Percentiles rank a stretch among this genome's conserved stretches.
Conservation (phyloP, 2,888 invertebrate genomes). For the Philonicus albiceps region DNA sequence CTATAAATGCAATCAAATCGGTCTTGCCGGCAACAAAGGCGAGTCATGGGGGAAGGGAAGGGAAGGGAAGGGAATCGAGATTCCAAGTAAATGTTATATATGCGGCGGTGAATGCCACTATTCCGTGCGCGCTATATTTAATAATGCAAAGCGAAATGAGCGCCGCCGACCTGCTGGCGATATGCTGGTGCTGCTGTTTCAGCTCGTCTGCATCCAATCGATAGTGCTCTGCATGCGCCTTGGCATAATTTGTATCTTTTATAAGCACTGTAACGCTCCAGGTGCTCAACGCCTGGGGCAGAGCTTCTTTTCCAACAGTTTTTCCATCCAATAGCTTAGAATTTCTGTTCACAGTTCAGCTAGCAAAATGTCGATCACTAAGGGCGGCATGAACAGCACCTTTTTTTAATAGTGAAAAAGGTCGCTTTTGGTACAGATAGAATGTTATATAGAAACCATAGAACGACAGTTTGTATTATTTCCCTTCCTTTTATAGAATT, state of each 20-base stretch:
- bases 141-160: constrained; percentile 5
- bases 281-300: not conserved
- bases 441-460: not conserved
- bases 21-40: not conserved
- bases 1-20: constrained; percentile 44
- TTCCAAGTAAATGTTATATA: not conserved
- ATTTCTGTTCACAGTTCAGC: not conserved
- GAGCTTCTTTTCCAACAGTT: not conserved
- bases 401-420: not conserved
- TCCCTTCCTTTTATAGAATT: not conserved
- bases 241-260: not conserved
- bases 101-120: not conserved
- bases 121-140: not conserved
- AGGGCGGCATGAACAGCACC: not conserved
- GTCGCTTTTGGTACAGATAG: not conserved
- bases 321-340: not conserved
- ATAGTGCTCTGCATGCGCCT: constrained; percentile 8
- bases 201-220: constrained; percentile 4
- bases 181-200: not conserved
- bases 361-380: not conserved
- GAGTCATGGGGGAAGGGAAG: not conserved
- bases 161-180: not conserved
- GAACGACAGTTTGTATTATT: not conserved
- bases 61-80: not conserved
- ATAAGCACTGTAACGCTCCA: not conserved